Evolutionary conservation across 2,113 vertebrate species (phyloP).

Genomic region (Synodontis membranacea): DNA sequence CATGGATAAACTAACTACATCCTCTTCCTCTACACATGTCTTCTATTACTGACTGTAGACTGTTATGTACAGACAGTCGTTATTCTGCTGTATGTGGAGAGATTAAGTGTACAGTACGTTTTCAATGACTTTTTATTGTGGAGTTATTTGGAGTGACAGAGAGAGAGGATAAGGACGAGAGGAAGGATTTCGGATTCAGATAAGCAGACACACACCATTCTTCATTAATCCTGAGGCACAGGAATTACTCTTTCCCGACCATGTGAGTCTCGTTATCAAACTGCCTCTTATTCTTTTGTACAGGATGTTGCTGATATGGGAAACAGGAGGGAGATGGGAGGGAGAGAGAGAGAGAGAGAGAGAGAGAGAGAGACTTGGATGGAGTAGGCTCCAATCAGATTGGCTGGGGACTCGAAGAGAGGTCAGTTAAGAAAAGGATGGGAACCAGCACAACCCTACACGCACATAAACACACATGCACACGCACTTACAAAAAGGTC

Average conservation of each 20-base stretch:
- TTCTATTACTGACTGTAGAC: background rate
- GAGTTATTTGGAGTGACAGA: slow-evolving; percentile 27
- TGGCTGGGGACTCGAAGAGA: slow-evolving; percentile 15
- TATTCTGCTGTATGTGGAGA: background rate
- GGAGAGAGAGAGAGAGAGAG: background rate
- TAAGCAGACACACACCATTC: slow-evolving; percentile 57
- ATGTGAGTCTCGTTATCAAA: slow-evolving; percentile 61
- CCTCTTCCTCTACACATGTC: slow-evolving; percentile 10
- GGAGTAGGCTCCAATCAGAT: background rate
- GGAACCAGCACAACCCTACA: slow-evolving; percentile 3
- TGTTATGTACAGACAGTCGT: background rate
- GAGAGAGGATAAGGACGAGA: slow-evolving; percentile 17
- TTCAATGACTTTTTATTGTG: slow-evolving; percentile 10
- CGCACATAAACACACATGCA: background rate
- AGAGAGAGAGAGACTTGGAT: slow-evolving; percentile 11
- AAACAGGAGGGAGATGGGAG: background rate
- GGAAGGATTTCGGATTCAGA: slow-evolving; percentile 51
- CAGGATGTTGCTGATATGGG: slow-evolving; percentile 33
- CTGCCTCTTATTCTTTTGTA: slow-evolving; percentile 31
- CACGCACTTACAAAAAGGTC: background rate
- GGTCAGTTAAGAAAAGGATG: slow-evolving; percentile 37
- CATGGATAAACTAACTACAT: slow-evolving; percentile 5
- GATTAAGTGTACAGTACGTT: slow-evolving; percentile 13
- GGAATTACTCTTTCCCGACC: slow-evolving; percentile 44
- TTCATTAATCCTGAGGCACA: slow-evolving; percentile 29